Evolutionary conservation across 1,140 invertebrate species (phyloP).

Genomic region (Drosophila pruinosa): DNA sequence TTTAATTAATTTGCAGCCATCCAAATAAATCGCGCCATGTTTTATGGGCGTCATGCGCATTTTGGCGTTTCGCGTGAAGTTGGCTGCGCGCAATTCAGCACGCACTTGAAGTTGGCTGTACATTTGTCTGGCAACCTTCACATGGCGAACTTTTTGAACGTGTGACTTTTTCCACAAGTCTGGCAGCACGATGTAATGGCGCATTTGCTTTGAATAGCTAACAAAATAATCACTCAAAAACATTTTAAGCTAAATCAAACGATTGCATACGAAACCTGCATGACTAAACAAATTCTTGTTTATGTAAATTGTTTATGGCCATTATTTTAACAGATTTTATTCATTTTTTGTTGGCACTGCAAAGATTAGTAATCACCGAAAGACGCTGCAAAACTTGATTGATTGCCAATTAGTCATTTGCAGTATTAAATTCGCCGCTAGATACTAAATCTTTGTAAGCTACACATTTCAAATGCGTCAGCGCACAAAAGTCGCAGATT

Average conservation of each 20-base stretch:
- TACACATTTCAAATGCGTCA: constrained; percentile 36
- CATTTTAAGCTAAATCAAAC: too few species aligned
- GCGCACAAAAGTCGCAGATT: neutral
- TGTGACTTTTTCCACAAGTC: neutral
- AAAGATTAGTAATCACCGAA: constrained; percentile 54
- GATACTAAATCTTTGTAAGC: constrained; percentile 39
- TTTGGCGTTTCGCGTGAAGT: constrained; percentile 1
- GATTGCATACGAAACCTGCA: constrained; percentile 4
- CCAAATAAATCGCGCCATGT: constrained; percentile 53
- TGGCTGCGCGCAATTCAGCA: constrained; percentile 7
- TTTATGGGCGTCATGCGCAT: neutral
- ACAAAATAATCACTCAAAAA: too few species aligned
- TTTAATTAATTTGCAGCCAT: neutral
- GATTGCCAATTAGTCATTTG: constrained; percentile 71
- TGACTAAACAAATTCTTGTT: constrained; percentile 34
- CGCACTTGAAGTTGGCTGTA: constrained; percentile 11
- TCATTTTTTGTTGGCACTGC: constrained; percentile 17
- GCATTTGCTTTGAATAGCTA: neutral
- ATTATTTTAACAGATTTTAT: constrained; percentile 9
- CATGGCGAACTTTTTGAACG: too few species aligned
- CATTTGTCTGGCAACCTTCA: neutral
- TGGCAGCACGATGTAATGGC: neutral
- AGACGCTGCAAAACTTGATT: constrained; percentile 60
- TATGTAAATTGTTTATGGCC: constrained; percentile 35
- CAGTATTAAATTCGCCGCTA: constrained; percentile 45